Evolutionary conservation across 92 coral and sea anemone genomes (phyloP), one percentile per base, ranked within the genome.

Genomic region (Phymanthus crucifer): DNA sequence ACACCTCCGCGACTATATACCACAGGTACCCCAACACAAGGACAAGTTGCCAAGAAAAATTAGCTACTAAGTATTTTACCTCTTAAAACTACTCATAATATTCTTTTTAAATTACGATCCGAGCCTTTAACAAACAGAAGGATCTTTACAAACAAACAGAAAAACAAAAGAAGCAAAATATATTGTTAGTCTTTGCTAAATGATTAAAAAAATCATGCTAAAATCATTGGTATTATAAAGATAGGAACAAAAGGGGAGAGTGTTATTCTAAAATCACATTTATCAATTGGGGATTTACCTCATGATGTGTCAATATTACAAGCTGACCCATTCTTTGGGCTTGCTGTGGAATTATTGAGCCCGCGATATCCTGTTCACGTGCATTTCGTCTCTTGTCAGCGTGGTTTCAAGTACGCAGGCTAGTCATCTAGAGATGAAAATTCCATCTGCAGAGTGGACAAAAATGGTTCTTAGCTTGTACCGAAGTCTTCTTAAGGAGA

Each of bases 381-480:
- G 50, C 16, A 11, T 17, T 45, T 45, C 50, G 16, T 45, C 50
- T 17, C 3, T 66, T 66, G 26, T 26, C 12, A 19, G 27, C 68
- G 27, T 7, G 27, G 19, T 58, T 66, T 66, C 71, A 66, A 24
- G n/a, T n/a, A n/a, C n/a, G n/a, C 34, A 0, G 12, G 33, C 32
- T 66, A 13, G 9, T 36, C 35, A 35, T 54, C 21, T 19, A 40
- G 31, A 19, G 12, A 90, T 87, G 94, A 83, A 40, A 74, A 88
- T 92, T 61, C 97, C 97, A 31, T 85, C 97, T 5, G 19, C 73
- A 67, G 90, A 91, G 58, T 91, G 95, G 92, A 82, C 94, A 54
- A 83, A 74, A 45, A 78, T 68, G 74, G 97, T 90, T 50, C 67
- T 90, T 5, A 78, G 40, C 31, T 80, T 92, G 40, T 92, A 92